Percentiles rank a stretch among this genome's conserved stretches.
These are phyloP conservation scores for Notocelia uddmanniana DNA, from an alignment of 2,888 invertebrate genomes.

Conservation along the genomic window DNA sequence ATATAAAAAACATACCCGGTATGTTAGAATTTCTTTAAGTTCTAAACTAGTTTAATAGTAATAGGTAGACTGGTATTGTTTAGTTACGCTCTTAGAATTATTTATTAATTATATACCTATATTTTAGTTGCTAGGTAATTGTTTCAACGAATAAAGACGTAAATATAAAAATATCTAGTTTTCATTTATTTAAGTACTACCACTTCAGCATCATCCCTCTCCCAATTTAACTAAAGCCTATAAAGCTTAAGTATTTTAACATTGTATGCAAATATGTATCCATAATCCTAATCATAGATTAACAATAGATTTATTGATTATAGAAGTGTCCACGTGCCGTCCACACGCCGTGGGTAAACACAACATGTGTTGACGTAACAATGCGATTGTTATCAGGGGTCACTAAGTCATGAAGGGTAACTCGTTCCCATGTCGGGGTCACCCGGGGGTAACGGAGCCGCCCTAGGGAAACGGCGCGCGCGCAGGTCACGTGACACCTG, in stretches of 20 bases:
- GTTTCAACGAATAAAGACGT: neutral
- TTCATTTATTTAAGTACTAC: neutral
- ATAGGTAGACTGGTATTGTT: too few species aligned
- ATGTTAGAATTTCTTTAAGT: too few species aligned
- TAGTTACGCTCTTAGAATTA: too few species aligned
- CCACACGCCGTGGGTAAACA: conserved; percentile 65
- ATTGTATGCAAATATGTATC: conserved; percentile 41
- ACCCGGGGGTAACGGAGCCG: conserved; percentile 36
- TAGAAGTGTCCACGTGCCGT: conserved; percentile 72
- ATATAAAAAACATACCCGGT: too few species aligned
- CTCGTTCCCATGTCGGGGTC: conserved; percentile 40
- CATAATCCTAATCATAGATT: conserved; percentile 23
- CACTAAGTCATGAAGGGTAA: conserved; percentile 71
- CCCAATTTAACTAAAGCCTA: neutral
- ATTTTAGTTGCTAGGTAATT: neutral
- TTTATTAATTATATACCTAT: neutral
- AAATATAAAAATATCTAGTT: neutral
- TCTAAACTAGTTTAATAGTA: too few species aligned
- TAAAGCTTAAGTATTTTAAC: neutral
- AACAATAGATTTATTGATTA: conserved; percentile 41
- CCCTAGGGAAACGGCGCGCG: conserved; percentile 51
- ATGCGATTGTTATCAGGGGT: conserved; percentile 80
- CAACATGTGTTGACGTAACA: conserved; percentile 63
- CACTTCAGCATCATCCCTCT: neutral
- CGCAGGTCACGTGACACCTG: conserved; percentile 64